These are phyloP conservation scores for Drosophila mayaguana DNA, from an alignment of 2,888 invertebrate genomes.

Conservation along the genomic window DNA sequence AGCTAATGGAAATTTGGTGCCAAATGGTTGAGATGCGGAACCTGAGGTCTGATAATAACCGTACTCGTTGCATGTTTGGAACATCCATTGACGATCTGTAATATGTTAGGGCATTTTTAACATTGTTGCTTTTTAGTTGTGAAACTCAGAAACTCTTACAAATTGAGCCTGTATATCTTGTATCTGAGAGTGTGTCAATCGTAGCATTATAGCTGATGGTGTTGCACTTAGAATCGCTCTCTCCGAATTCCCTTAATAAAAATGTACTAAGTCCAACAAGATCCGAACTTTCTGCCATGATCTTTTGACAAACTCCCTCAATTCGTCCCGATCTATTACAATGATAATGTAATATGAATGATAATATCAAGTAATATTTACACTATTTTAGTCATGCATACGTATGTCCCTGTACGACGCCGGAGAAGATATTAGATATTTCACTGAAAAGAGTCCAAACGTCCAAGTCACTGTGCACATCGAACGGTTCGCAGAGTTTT, in stretches of 20 bases:
- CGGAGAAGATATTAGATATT: constrained; percentile 82
- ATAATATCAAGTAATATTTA: neutral
- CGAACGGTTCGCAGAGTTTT: constrained; percentile 81
- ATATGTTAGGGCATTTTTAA: neutral
- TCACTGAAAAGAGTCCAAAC: constrained; percentile 81
- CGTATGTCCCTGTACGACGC: constrained; percentile 82
- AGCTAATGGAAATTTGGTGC: constrained; percentile 79
- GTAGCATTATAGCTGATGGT: constrained; percentile 76
- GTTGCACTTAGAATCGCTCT: constrained; percentile 56
- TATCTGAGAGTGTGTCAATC: constrained; percentile 49
- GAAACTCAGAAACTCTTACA: constrained; percentile 59
- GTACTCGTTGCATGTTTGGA: constrained; percentile 94
- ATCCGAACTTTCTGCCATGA: constrained; percentile 76
- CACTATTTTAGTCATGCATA: constrained; percentile 39
- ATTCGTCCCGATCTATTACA: constrained; percentile 71
- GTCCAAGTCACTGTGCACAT: constrained; percentile 80
- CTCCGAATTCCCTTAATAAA: constrained; percentile 54
- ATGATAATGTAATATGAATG: too few species aligned
- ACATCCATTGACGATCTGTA: constrained; percentile 89
- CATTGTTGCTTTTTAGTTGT: neutral
- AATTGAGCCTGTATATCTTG: constrained; percentile 55
- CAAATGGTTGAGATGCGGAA: constrained; percentile 87
- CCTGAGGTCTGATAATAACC: constrained; percentile 93
- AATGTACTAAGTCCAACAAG: constrained; percentile 71
- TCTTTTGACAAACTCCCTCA: constrained; percentile 70